phyloP scores from a whole-genome alignment of 2,113 vertebrate genomes.

The Sceloporus undulatus region DNA sequence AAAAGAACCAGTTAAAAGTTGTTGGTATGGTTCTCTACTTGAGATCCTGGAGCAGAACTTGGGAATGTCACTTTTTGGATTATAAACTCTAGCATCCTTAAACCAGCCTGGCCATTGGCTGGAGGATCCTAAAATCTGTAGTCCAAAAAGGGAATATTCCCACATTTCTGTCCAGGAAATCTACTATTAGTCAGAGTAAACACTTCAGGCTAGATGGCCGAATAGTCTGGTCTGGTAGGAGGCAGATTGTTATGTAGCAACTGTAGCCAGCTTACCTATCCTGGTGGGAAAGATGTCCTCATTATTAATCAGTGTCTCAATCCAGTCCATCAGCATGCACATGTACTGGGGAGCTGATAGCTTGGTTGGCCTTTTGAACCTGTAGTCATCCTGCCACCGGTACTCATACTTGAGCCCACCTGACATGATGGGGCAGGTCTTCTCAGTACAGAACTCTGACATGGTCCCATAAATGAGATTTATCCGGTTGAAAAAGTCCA shows the following conservation, averaged over 20 bases:
- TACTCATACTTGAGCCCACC: slow-evolving; percentile 95
- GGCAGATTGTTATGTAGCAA: not conserved
- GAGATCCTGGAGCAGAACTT: no score
- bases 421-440: slow-evolving; percentile 94
- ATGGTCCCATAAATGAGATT: slow-evolving; percentile 99
- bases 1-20: no score
- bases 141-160: no score
- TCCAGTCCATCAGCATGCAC: slow-evolving; percentile 98
- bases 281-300: slow-evolving; percentile 96
- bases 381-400: slow-evolving; percentile 94
- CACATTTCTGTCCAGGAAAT: no score
- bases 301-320: slow-evolving; percentile 94
- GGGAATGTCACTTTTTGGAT: no score
- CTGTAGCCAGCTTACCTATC: slow-evolving; percentile 85
- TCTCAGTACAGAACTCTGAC: slow-evolving; percentile 92
- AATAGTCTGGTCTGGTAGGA: not conserved
- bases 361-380: slow-evolving; percentile 94
- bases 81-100: no score
- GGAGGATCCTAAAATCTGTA: no score
- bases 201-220: not conserved
- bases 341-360: slow-evolving; percentile 93
- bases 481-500: slow-evolving; percentile 98
- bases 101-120: no score
- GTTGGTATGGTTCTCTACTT: no score
- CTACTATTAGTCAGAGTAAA: no score